Percentiles rank a stretch among this genome's conserved stretches.
Conservation (phyloP, 2,797 vertebrate genomes). For the Manis javanica region DNA sequence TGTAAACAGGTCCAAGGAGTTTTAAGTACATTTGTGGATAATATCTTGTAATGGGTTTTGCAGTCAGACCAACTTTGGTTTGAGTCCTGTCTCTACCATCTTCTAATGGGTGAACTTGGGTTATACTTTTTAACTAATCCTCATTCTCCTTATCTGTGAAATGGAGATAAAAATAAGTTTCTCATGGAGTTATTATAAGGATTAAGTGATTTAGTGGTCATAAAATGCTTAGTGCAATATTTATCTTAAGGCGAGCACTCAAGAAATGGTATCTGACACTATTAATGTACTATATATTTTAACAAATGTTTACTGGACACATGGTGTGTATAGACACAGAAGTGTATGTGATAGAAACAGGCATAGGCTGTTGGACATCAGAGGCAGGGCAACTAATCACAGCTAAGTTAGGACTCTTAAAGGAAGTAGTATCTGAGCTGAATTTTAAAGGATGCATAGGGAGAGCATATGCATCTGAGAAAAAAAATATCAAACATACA, state of each 20-base stretch:
- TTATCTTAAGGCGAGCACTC: neutral
- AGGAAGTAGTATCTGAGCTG: neutral
- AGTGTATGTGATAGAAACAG: neutral
- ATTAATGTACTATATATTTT: neutral
- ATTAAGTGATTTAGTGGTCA: neutral
- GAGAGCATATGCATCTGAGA: neutral
- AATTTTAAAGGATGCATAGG: neutral
- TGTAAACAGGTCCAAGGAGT: neutral
- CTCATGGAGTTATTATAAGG: neutral
- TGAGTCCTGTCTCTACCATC: neutral
- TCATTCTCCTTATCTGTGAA: constrained; percentile 32
- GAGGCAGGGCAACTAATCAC: neutral
- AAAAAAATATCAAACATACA: neutral
- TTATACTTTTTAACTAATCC: constrained; percentile 26
- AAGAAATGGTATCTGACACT: neutral
- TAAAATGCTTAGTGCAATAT: neutral
- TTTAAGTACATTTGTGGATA: neutral
- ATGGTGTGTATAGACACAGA: neutral
- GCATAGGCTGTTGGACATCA: neutral
- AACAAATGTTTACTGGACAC: neutral
- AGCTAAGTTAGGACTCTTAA: neutral
- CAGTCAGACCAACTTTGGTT: neutral
- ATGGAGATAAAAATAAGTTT: constrained; percentile 8
- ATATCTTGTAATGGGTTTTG: neutral
- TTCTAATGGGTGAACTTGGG: neutral